Evolutionary conservation across 30 jellyfish, hydroid and myxozoan species (phyloP).

Genomic region (Pelagia noctiluca): DNA sequence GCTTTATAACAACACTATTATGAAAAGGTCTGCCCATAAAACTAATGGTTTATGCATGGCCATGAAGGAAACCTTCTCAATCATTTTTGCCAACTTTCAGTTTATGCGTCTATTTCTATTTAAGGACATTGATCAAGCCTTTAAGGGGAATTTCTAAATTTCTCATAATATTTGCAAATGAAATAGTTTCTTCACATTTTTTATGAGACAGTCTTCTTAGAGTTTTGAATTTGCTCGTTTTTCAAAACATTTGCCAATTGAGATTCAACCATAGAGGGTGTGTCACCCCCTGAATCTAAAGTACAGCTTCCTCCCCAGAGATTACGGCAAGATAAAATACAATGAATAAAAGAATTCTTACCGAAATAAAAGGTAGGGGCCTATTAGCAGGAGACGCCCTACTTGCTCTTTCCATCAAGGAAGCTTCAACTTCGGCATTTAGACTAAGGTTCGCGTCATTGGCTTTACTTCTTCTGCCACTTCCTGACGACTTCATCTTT

Average conservation of each 20-base stretch:
- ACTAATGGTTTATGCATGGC: too few relatives aligned
- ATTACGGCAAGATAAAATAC: too few relatives aligned
- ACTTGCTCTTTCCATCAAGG: conserved; percentile 46
- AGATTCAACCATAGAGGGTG: not conserved
- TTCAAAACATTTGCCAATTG: not conserved
- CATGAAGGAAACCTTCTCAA: too few relatives aligned
- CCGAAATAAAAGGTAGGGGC: conserved; percentile 46
- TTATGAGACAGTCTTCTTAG: too few relatives aligned
- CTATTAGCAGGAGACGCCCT: conserved; percentile 68
- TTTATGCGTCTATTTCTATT: too few relatives aligned
- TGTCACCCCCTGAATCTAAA: not conserved
- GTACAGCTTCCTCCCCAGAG: not conserved
- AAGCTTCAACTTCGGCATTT: conserved; percentile 20
- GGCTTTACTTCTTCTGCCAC: conserved; percentile 2
- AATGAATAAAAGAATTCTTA: not conserved
- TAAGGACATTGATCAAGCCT: too few relatives aligned
- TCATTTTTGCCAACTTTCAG: too few relatives aligned
- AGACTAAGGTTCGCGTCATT: conserved; percentile 10
- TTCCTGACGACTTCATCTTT: conserved; percentile 10
- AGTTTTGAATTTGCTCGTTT: not conserved
- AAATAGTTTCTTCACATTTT: too few relatives aligned
- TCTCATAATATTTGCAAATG: too few relatives aligned
- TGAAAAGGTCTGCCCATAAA: too few relatives aligned
- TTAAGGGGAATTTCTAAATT: not conserved
- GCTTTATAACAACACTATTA: too few relatives aligned